Base-by-base conservation (phyloP, 2,113 vertebrate genomes). In the Mustela nigripes region DNA sequence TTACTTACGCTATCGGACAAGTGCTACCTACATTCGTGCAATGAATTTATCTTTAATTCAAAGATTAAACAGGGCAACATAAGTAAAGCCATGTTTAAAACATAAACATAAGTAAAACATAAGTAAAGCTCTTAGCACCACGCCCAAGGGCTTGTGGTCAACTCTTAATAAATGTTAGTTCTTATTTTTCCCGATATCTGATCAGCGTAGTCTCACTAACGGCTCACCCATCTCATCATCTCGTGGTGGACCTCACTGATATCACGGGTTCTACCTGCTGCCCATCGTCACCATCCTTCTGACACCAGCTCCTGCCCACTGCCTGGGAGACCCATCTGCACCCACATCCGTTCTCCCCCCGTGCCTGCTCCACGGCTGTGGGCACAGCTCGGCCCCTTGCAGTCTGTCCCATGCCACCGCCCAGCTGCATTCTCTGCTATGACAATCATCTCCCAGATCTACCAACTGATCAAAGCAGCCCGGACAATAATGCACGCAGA, bases 1-100 rank as follows among this genome's bases (percentile, higher is more conserved):
- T 87, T 63, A 42, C 53, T 73, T 74, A 56, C n/a, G 48, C 24
- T 84, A 14, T 31, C 80, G 88, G 94, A 95, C 85, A 86, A 28
- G 65, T 39, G 67, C 21, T 85, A 95, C 96, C 28, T 94, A 80
- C 84, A 63, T 4, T 90, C 45, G 83, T 94, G 62, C 89, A 94
- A 82, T 65, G 26, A 39, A 39, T 39, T 39, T 39, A 39, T 39
- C 39, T 39, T 39, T 39, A 39, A 39, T 39, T 96, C 78, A 84
- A 91, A 96, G 71, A 42, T 86, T 58, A 78, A 73, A 65, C 76
- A 95, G 62, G 50, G 69, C 31, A 94, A 88, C 10, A 11, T 62
- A 19, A 92, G n/a, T 62, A 71, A 26, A 71, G 45, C 16, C 5
- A 53, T 53, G 53, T 53, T 53, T 53, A 53, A 53, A 53, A 53